Percentiles rank a stretch among this genome's conserved stretches.
phyloP scores from a whole-genome alignment of 2,797 vertebrate species.

The Bothrops alternatus region DNA sequence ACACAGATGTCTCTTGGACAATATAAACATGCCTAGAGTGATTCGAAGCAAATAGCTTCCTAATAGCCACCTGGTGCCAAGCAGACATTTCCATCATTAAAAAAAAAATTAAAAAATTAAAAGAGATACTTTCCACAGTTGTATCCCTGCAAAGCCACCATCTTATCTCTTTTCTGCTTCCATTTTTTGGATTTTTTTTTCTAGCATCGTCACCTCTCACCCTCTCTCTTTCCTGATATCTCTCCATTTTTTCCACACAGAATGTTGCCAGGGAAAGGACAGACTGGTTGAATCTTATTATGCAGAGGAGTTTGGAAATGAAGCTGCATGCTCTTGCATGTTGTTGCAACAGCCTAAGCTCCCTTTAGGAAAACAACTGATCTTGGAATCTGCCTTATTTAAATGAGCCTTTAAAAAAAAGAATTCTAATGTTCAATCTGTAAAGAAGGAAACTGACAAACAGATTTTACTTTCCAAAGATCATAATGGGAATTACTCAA shows the following conservation, averaged over 20 bases:
- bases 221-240: neutral
- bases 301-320: neutral
- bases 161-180: neutral
- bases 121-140: neutral
- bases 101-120: constrained; percentile 35
- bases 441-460: neutral
- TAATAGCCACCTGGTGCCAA: constrained; percentile 45
- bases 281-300: neutral
- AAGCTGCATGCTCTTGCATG: neutral
- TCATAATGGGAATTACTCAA: neutral
- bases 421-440: neutral
- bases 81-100: constrained; percentile 54
- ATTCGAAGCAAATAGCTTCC: constrained; percentile 46
- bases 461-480: neutral
- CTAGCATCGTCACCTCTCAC: neutral
- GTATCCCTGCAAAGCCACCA: neutral
- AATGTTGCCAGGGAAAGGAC: neutral
- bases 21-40: constrained; percentile 44
- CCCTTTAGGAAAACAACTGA: neutral
- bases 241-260: neutral
- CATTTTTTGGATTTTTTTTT: neutral
- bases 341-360: neutral
- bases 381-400: neutral
- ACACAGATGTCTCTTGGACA: constrained; percentile 34
- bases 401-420: neutral